Conservation (phyloP, 2,797 vertebrate species). For the Cyclopterus lumpus region DNA sequence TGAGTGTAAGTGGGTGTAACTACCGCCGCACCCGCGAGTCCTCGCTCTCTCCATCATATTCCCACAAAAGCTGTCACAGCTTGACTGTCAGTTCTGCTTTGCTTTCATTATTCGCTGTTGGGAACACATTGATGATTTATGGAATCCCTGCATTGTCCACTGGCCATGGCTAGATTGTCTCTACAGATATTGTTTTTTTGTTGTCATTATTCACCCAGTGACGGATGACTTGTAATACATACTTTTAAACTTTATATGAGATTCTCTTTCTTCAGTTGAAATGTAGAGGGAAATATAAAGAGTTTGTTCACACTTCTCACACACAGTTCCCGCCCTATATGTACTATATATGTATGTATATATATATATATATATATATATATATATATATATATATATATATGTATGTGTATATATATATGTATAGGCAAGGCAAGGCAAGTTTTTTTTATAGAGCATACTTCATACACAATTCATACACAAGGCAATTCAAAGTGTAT, state of each 20-base stretch:
- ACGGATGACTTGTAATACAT: not conserved
- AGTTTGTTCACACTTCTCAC: no score
- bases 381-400: no score
- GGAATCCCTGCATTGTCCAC: constrained; percentile 22
- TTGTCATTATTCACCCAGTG: constrained; percentile 7
- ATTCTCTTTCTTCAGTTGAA: not conserved
- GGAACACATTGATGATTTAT: constrained; percentile 32
- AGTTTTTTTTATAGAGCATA: no score
- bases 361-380: no score
- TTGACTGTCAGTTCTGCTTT: constrained; percentile 35
- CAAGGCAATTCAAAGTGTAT: no score
- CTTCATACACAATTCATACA: no score
- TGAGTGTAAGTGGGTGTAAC: constrained; percentile 52
- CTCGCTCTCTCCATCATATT: constrained; percentile 9
- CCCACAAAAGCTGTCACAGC: constrained; percentile 16
- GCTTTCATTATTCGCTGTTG: constrained; percentile 5
- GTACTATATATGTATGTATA: no score
- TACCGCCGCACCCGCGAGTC: constrained; percentile 23
- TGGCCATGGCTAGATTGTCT: not conserved
- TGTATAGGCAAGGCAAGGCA: no score
- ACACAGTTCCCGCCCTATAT: not conserved
- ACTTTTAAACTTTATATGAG: not conserved
- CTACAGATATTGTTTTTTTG: not conserved
- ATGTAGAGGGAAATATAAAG: not conserved
- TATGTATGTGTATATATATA: no score